Conservation (phyloP, 1,140 invertebrate species). For the Chironomus tepperi region DNA sequence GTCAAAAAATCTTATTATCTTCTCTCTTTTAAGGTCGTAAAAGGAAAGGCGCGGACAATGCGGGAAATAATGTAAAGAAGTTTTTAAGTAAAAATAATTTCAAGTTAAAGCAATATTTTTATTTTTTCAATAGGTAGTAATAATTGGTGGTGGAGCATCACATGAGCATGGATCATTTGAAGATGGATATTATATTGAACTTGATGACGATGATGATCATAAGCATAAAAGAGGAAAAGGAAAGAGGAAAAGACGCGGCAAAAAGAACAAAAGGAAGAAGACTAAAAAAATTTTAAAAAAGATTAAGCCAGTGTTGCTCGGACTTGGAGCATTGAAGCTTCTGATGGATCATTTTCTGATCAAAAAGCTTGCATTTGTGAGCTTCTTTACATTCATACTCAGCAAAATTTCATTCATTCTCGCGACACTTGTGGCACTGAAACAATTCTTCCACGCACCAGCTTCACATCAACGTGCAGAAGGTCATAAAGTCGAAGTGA, state of each 20-base stretch:
- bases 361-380: background rate
- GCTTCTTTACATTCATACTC: background rate
- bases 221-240: background rate
- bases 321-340: background rate
- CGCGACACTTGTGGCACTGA: background rate
- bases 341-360: background rate
- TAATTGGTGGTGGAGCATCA: background rate
- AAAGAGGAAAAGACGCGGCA: background rate
- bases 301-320: background rate
- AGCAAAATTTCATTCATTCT: constrained; percentile 5
- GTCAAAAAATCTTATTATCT: too few species aligned
- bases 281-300: background rate
- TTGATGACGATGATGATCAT: background rate
- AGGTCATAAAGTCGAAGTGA: background rate
- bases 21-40: background rate
- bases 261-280: background rate
- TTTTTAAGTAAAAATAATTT: background rate
- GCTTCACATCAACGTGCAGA: background rate
- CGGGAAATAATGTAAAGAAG: background rate
- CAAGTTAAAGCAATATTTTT: background rate
- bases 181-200: background rate
- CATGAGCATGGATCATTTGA: background rate
- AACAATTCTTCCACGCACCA: background rate
- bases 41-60: background rate
- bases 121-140: background rate